Evolutionary conservation across 1,140 invertebrate genomes (phyloP).

Genomic region (Drosophila ogumai): DNA sequence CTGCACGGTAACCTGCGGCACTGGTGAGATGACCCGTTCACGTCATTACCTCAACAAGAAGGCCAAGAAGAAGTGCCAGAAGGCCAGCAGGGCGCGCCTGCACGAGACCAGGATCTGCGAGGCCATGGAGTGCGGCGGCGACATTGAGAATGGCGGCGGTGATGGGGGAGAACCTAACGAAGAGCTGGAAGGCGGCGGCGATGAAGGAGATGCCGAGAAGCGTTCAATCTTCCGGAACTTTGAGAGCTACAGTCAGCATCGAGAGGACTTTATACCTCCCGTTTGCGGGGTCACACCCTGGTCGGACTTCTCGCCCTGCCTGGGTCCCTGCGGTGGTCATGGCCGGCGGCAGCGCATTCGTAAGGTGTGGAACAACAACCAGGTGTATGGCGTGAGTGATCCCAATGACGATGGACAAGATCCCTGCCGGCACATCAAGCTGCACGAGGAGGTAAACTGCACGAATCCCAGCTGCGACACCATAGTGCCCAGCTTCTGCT

Average conservation of each 20-base stretch:
- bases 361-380: constrained; percentile 81
- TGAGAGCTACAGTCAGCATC: constrained; percentile 76
- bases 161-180: constrained; percentile 26
- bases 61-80: constrained; percentile 83
- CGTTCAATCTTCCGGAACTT: constrained; percentile 73
- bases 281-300: constrained; percentile 90
- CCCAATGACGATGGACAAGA: constrained; percentile 74
- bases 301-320: constrained; percentile 91
- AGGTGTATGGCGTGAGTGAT: constrained; percentile 69
- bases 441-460: constrained; percentile 85
- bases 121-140: constrained; percentile 74
- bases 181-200: constrained; percentile 28
- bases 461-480: constrained; percentile 86
- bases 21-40: constrained; percentile 60
- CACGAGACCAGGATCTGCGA: constrained; percentile 68
- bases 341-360: constrained; percentile 70
- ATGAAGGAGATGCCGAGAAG: constrained; percentile 39
- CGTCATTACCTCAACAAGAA: constrained; percentile 71
- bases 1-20: constrained; percentile 89
- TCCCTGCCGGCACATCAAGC: constrained; percentile 82
- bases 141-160: constrained; percentile 49
- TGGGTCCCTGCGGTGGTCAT: constrained; percentile 87
- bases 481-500: constrained; percentile 82
- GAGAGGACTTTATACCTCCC: constrained; percentile 75
- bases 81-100: constrained; percentile 63